phyloP scores from a whole-genome alignment of 2,113 vertebrate genomes.

The Podarcis muralis region DNA sequence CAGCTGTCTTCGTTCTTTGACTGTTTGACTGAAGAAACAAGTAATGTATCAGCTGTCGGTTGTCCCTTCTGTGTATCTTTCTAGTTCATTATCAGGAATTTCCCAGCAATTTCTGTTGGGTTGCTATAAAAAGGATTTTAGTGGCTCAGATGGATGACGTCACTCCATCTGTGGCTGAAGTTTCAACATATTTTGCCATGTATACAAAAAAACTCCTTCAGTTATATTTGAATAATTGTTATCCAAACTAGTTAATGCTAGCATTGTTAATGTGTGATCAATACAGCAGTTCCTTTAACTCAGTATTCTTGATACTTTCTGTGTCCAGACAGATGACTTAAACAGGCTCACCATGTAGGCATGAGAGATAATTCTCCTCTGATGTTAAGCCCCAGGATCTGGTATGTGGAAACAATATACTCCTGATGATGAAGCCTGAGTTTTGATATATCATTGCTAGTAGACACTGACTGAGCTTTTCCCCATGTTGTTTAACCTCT shows the following conservation, averaged over 20 bases:
- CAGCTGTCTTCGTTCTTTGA: not conserved
- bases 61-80: not conserved
- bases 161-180: not conserved
- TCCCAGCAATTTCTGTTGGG: not conserved
- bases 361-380: not conserved
- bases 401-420: not conserved
- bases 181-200: not conserved
- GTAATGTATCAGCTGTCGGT: not conserved
- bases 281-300: not conserved
- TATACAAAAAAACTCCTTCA: not conserved
- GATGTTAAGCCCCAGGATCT: not conserved
- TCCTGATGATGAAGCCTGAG: not conserved
- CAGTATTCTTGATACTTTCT: not conserved
- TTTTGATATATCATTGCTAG: not conserved
- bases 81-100: not conserved
- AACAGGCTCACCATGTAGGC: not conserved
- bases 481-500: not conserved
- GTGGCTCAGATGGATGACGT: not conserved
- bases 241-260: not conserved
- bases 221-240: not conserved
- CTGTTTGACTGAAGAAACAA: not conserved
- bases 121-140: not conserved
- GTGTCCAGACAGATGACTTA: not conserved
- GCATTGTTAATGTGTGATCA: not conserved
- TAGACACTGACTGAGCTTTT: not conserved